Percentiles rank a stretch among this genome's conserved stretches.
phyloP scores from a whole-genome alignment of 2,797 vertebrate species.

The Falco naumanni region DNA sequence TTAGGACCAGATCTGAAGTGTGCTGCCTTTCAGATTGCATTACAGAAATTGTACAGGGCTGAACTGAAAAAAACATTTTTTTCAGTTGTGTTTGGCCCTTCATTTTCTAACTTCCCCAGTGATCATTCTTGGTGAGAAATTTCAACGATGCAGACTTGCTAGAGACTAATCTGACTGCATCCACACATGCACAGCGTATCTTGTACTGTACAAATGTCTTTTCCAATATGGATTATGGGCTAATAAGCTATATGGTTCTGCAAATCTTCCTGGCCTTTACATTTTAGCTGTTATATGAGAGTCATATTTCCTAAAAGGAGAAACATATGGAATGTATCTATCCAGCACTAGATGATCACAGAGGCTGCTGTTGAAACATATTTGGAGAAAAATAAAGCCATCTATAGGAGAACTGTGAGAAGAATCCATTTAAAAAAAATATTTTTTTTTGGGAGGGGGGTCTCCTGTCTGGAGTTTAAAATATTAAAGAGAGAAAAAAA shows the following conservation, averaged over 20 bases:
- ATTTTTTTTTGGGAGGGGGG: neutral
- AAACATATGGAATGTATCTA: constrained; percentile 54
- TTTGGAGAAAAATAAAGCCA: constrained; percentile 21
- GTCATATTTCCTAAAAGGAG: constrained; percentile 55
- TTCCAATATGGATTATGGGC: constrained; percentile 41
- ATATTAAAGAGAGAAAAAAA: neutral
- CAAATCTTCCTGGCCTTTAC: constrained; percentile 60
- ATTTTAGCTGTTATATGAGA: constrained; percentile 43
- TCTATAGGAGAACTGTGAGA: neutral
- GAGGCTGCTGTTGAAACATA: neutral
- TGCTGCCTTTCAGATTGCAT: neutral
- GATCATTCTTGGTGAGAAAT: constrained; percentile 72
- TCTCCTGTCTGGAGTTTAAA: neutral
- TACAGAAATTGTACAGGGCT: neutral
- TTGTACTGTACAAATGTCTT: neutral
- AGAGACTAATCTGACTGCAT: constrained; percentile 82
- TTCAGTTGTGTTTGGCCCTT: neutral
- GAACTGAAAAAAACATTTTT: neutral
- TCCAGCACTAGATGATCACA: constrained; percentile 18
- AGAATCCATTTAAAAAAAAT: neutral
- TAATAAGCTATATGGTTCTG: constrained; percentile 52
- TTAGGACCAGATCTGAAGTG: neutral
- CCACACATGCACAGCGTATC: neutral
- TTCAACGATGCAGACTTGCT: constrained; percentile 83
- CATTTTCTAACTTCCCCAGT: neutral